These are phyloP conservation scores for Vireo altiloquus DNA, from an alignment of 2,113 vertebrate species.

Conservation along the genomic window DNA sequence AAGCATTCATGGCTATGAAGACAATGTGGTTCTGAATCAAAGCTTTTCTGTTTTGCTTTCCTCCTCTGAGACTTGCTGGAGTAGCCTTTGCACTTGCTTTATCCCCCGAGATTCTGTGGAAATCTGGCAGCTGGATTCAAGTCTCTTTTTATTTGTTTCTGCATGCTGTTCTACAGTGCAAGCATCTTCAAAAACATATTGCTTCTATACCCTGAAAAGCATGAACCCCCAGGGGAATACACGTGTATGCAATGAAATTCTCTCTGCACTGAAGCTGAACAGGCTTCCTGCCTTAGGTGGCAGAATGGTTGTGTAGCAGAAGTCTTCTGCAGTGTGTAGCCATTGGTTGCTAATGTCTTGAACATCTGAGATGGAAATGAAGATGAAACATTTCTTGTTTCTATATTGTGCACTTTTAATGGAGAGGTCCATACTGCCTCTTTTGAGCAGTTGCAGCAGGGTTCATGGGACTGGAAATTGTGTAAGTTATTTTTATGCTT, in stretches of 20 bases:
- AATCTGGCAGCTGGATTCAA: not conserved
- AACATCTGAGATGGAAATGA: not conserved
- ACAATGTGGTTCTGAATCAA: not conserved
- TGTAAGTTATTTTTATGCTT: not conserved
- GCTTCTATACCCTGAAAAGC: not conserved
- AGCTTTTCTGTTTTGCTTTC: not conserved
- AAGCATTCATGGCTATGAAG: not conserved
- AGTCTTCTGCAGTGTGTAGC: not conserved
- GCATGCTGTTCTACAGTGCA: not conserved
- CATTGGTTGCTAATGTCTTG: not conserved
- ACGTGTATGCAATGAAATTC: rapidly evolving
- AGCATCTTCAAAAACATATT: not conserved
- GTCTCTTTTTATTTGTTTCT: not conserved
- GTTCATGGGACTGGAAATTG: not conserved
- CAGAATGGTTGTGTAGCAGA: not conserved
- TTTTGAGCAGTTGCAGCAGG: not conserved
- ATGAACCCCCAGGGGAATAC: not conserved
- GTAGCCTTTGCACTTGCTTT: not conserved
- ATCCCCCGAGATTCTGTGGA: not conserved
- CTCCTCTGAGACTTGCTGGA: not conserved
- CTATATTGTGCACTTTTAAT: not conserved
- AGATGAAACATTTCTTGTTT: not conserved
- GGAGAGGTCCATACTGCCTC: not conserved
- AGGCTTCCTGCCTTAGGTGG: not conserved
- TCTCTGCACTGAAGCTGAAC: not conserved